A percentile compares a stretch with the other conserved stretches of the same genome.
Evolutionary conservation across 2,888 invertebrate genomes (phyloP).

Genomic region (Dasysyrphus tricinctus): DNA sequence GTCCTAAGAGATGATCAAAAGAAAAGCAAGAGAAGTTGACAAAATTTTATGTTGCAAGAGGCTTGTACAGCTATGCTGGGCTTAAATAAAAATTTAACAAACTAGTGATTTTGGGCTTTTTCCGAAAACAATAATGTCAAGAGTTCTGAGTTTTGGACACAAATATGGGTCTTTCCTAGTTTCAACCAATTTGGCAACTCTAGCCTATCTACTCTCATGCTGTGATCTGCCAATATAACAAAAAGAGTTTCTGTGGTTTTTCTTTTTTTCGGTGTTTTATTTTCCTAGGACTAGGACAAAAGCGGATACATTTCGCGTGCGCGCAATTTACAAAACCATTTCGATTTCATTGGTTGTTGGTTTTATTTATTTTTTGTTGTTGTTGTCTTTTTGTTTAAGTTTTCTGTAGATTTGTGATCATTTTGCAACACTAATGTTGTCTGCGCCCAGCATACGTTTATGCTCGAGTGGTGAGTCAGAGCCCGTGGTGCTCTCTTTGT

Average conservation of each 20-base stretch:
- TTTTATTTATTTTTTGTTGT: conserved; percentile 11
- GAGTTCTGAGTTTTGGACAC: too few species aligned
- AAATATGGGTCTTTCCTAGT: too few species aligned
- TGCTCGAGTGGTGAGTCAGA: conserved; percentile 55
- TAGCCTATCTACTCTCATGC: neutral
- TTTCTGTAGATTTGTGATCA: conserved; percentile 60
- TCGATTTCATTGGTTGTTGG: conserved; percentile 49
- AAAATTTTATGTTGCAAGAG: too few species aligned
- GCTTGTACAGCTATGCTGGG: too few species aligned
- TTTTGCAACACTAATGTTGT: conserved; percentile 65
- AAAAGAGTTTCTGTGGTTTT: conserved; percentile 45
- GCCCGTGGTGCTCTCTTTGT: neutral
- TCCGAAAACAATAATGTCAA: too few species aligned
- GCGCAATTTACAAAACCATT: conserved; percentile 59
- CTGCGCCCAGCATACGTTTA: conserved; percentile 35
- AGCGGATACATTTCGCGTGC: conserved; percentile 73
- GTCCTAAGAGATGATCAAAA: too few species aligned
- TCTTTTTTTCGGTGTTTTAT: conserved; percentile 52
- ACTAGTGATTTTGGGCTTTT: too few species aligned
- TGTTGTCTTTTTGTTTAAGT: conserved; percentile 11
- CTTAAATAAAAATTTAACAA: too few species aligned
- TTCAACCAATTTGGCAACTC: neutral
- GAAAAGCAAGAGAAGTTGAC: too few species aligned
- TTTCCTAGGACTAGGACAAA: conserved; percentile 73
- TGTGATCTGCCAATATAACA: conserved; percentile 16